A percentile compares a stretch with the other conserved stretches of the same genome.
Conservation (phyloP, 2,113 vertebrate species). For the Melanerpes aurifrons region DNA sequence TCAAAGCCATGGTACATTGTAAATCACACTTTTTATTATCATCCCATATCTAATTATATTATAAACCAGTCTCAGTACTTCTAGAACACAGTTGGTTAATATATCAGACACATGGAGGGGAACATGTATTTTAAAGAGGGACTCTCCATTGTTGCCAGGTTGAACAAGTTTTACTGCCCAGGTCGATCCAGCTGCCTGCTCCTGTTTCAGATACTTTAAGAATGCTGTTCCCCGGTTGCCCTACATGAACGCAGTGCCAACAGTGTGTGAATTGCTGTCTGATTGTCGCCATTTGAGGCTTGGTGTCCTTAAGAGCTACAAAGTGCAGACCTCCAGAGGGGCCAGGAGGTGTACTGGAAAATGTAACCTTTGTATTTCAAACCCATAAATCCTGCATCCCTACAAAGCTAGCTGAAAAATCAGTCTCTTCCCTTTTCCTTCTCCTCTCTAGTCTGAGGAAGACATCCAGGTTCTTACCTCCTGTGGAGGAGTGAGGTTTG, state of each 20-base stretch:
- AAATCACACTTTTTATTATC: background rate
- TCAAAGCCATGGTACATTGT: background rate
- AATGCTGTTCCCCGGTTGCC: background rate
- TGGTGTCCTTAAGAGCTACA: too few species aligned
- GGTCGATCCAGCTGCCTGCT: background rate
- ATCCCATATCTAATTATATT: background rate
- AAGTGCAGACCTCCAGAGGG: too few species aligned
- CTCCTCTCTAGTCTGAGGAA: too few species aligned
- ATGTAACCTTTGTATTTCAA: too few species aligned
- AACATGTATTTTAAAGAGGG: background rate
- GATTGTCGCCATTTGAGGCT: background rate
- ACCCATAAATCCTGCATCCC: too few species aligned
- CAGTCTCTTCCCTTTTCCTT: too few species aligned
- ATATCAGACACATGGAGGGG: background rate
- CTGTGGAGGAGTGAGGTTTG: too few species aligned
- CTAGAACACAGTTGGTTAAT: background rate
- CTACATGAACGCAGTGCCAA: background rate
- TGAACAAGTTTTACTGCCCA: background rate
- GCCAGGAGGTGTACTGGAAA: too few species aligned
- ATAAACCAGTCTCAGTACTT: background rate
- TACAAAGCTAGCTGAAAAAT: too few species aligned
- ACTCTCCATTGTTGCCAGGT: background rate
- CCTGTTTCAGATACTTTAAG: background rate
- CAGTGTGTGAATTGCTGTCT: background rate
- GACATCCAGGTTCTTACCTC: too few species aligned